Percentiles rank a stretch among this genome's conserved stretches.
Evolutionary conservation across 2,113 vertebrate species (phyloP).

Genomic region (Limanda limanda): DNA sequence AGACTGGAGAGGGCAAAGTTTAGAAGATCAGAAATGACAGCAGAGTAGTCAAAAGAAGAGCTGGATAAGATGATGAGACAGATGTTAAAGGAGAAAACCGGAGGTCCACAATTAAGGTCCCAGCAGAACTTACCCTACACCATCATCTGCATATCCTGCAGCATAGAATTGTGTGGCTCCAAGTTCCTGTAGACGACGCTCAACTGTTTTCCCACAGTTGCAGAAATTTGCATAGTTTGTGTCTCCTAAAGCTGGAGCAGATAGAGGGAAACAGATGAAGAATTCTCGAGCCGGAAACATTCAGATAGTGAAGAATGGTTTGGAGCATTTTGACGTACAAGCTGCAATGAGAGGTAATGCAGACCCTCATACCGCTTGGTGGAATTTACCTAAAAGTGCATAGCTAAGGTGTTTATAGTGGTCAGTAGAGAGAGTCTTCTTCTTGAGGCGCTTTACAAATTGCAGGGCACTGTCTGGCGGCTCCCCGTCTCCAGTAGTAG

Average conservation of each 20-base stretch:
- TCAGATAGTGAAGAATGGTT: too few relatives aligned
- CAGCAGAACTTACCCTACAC: slow-evolving; percentile 86
- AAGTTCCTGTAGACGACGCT: slow-evolving; percentile 88
- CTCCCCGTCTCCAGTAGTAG: slow-evolving; percentile 95
- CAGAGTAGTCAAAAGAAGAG: not conserved
- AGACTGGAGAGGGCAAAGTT: slow-evolving; percentile 78
- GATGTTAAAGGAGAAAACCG: not conserved
- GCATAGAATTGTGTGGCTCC: slow-evolving; percentile 90
- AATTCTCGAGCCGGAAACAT: slow-evolving; percentile 6
- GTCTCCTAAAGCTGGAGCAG: slow-evolving; percentile 90
- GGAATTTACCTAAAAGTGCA: slow-evolving; percentile 89
- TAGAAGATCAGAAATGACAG: not conserved
- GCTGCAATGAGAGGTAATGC: not conserved
- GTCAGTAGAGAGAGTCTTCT: slow-evolving; percentile 80
- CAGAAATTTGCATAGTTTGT: slow-evolving; percentile 96
- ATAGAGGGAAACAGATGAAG: slow-evolving; percentile 39
- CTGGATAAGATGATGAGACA: not conserved
- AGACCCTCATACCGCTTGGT: not conserved
- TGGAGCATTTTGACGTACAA: not conserved
- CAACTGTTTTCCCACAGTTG: slow-evolving; percentile 96
- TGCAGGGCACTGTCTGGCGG: slow-evolving; percentile 89
- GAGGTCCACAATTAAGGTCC: not conserved
- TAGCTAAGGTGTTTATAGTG: slow-evolving; percentile 89
- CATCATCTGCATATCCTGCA: slow-evolving; percentile 94
- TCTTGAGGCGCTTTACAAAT: slow-evolving; percentile 89